Evolutionary conservation across 2,888 invertebrate genomes (phyloP), one percentile per base, ranked within the genome.

Genomic region (Rhingia campestris): DNA sequence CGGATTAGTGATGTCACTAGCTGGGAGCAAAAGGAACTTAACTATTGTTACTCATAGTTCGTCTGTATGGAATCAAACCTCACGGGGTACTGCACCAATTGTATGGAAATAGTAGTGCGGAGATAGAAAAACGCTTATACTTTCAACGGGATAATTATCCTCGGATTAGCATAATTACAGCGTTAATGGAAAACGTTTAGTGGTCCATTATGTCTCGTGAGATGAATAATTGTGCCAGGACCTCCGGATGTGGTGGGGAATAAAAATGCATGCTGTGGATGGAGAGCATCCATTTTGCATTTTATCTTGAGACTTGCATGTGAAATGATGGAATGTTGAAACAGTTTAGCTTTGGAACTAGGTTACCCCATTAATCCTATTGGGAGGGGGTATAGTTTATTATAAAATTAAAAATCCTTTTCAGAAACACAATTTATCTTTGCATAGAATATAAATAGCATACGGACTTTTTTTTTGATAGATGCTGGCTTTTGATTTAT

Each of bases 171-270:
- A 84, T 84, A 84, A 84, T 84, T 84, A 84, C 64, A 59, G 45
- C 64, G 84, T 74, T 84, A 84, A 84, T 84, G 84, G 84, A 80
- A 80, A 84, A 66, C 79, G 84, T 84, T 84, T 84, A 84, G 84
- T 74, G 79, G 84, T 79, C 79, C 84, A 84, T 84, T 84, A 84
- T 70, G 69, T 79, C 84, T 74, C 70, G 74, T 54, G 72, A 79
- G 79, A 79, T 69, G 84, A 84, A 80, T 79, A 73, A 77, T 73
- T 73, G 72, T 73, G 67, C 41, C 49, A 76, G 64, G 64, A 82
- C 73, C 77, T 61, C 51, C 67, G 82, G 77, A 67, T 73, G 73
- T 73, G 72, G 77, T 33, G 4, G 6, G 32, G 67, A 77, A 67
- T 77, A 77, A 56, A 81, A 76, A 77, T 73, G 56, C 59, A 63